Evolutionary conservation across 2,888 invertebrate species (phyloP).

Genomic region (Aplocera efformata): DNA sequence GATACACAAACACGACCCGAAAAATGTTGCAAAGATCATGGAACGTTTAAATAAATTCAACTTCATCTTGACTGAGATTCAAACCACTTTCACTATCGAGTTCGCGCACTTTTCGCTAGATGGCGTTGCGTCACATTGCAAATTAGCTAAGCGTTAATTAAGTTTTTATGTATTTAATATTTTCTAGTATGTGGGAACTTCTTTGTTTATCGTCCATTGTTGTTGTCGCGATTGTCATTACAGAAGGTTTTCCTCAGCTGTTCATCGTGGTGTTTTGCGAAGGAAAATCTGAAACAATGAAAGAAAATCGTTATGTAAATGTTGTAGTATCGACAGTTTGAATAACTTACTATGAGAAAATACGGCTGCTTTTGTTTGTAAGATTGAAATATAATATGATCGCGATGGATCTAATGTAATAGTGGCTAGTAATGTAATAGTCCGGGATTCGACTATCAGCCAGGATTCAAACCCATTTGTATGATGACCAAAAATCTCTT

Average conservation of each 20-base stretch:
- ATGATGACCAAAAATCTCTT: no score
- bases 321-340: background rate
- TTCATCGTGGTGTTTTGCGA: conserved; percentile 40
- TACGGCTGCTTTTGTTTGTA: no score
- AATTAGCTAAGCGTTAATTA: conserved; percentile 30
- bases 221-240: conserved; percentile 34
- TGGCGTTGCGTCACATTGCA: conserved; percentile 68
- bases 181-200: conserved; percentile 56
- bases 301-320: conserved; percentile 28
- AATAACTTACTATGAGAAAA: conserved; percentile 8
- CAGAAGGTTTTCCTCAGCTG: conserved; percentile 37
- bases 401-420: no score
- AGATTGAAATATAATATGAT: no score
- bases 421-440: no score
- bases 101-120: conserved; percentile 49
- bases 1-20: conserved; percentile 88
- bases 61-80: conserved; percentile 59
- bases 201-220: conserved; percentile 51
- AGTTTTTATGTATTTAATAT: conserved; percentile 38
- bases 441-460: no score
- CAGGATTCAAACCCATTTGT: no score
- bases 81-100: conserved; percentile 50
- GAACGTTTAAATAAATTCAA: conserved; percentile 87
- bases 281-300: conserved; percentile 64
- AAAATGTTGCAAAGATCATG: conserved; percentile 90